Evolutionary conservation across 2,888 invertebrate genomes (phyloP), one percentile per base, ranked within the genome.

Genomic region (Dasypogon diadema): DNA sequence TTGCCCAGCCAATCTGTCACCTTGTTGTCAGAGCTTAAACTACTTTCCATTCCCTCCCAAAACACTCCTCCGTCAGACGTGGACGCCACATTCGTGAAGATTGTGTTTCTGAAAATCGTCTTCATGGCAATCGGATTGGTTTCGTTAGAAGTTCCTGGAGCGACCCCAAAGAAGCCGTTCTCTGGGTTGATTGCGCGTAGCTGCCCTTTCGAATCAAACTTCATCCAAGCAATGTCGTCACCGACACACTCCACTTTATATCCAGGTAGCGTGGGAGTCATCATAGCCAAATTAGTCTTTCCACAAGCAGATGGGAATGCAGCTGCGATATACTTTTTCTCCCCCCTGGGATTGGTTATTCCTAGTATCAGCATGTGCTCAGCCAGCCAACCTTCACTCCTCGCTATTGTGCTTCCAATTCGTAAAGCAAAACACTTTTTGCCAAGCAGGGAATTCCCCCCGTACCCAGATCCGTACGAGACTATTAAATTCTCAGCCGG

Each of bases 221-320:
- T 92, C 96, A 98, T 97, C 99, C 99, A 99, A 0, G 98, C 98
- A 80, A 99, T 99, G 83, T 99, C 99, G 83, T 99, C 99, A 0
- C 98, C 98, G 0, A 97, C 97, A 82, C 96, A 96, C 84, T 96
- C 95, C 72, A 96, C 85, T 83, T 95, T 95, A 87, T 95, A 96
- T 2, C 98, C 99, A 0, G 98, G 97, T 54, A 99, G 86, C 0
- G 93, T 90, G 0, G 99, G 97, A 1, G 93, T 93, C 93, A 99
- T 92, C 99, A 99, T 99, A 24, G 99, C 99, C 77, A 99, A 88
- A 87, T 99, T 99, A 21, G 99, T 99, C 87, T 99, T 99, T 16
- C 99, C 99, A 84, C 99, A 99, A 1, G 99, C 99, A 1, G 97
- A 97, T 0, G 99, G 99, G 85, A 99, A 99, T 0, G 99, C 99